Conservation (phyloP, 2,113 vertebrate genomes). For the Erpornis zantholeuca region DNA sequence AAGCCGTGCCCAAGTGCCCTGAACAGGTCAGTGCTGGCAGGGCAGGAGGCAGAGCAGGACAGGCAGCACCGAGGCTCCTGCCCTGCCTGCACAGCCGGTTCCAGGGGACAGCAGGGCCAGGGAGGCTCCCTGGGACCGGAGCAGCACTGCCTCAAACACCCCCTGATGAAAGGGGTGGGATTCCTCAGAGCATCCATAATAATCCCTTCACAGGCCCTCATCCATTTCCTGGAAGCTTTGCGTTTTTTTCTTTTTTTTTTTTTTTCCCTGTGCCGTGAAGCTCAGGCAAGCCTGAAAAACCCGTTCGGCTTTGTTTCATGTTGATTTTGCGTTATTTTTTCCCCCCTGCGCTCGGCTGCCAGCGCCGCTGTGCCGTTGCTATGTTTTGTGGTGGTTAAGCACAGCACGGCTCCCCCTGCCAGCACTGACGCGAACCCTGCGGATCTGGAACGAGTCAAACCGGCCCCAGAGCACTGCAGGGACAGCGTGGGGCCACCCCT, state of each 20-base stretch:
- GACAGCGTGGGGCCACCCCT: neutral
- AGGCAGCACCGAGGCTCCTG: neutral
- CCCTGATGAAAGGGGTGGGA: neutral
- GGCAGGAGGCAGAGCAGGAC: neutral
- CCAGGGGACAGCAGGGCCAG: neutral
- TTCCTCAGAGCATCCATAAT: neutral
- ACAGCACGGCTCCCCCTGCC: conserved; percentile 25
- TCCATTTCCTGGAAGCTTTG: conserved; percentile 13
- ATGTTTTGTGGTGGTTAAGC: conserved; percentile 47
- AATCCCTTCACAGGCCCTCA: neutral
- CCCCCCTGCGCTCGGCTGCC: neutral
- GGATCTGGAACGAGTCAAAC: conserved; percentile 44
- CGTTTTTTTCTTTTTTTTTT: neutral
- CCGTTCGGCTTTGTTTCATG: neutral
- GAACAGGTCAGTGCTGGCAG: neutral
- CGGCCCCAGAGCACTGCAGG: neutral
- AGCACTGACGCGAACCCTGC: conserved; percentile 65
- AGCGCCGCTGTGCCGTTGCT: conserved; percentile 66
- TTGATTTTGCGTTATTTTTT: neutral
- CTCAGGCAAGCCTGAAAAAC: conserved; percentile 10
- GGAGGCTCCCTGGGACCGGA: neutral
- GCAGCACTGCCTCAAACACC: neutral
- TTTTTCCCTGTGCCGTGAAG: neutral
- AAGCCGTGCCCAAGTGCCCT: accelerated
- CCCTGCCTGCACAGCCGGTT: neutral